Evolutionary conservation across 2,113 vertebrate species (phyloP).

Genomic region (Cochlearius cochlearius): DNA sequence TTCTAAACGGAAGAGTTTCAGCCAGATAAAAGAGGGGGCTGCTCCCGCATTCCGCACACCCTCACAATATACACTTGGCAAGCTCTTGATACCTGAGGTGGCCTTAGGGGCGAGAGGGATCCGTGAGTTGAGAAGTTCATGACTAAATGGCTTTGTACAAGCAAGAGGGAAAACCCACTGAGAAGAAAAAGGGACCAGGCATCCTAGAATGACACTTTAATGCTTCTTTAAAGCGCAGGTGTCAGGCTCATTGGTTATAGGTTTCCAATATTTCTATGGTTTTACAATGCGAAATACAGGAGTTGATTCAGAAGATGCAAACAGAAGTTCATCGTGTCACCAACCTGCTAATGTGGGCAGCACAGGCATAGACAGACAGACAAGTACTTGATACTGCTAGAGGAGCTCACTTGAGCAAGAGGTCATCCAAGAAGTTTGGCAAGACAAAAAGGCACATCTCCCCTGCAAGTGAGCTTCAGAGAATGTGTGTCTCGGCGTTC

Average conservation of each 20-base stretch:
- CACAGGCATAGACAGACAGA: background rate
- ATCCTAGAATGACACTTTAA: background rate
- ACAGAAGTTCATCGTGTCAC: background rate
- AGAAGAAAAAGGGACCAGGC: background rate
- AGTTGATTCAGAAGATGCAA: background rate
- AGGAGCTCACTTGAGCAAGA: background rate
- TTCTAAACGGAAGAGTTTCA: background rate
- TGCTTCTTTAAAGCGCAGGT: background rate
- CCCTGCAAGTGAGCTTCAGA: background rate
- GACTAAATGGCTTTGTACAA: background rate
- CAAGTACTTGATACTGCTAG: background rate
- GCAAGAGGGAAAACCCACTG: background rate
- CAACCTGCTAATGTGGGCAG: background rate
- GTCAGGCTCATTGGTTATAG: background rate
- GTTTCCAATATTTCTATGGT: background rate
- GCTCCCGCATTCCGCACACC: background rate
- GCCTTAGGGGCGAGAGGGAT: background rate
- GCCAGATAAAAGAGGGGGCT: background rate
- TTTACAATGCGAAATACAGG: background rate
- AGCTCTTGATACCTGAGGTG: background rate
- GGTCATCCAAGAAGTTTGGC: background rate
- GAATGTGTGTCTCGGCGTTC: background rate
- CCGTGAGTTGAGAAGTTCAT: background rate
- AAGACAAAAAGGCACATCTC: background rate
- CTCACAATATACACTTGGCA: background rate